Conservation (phyloP, 2,888 invertebrate genomes). For the Brachycybe producta region DNA sequence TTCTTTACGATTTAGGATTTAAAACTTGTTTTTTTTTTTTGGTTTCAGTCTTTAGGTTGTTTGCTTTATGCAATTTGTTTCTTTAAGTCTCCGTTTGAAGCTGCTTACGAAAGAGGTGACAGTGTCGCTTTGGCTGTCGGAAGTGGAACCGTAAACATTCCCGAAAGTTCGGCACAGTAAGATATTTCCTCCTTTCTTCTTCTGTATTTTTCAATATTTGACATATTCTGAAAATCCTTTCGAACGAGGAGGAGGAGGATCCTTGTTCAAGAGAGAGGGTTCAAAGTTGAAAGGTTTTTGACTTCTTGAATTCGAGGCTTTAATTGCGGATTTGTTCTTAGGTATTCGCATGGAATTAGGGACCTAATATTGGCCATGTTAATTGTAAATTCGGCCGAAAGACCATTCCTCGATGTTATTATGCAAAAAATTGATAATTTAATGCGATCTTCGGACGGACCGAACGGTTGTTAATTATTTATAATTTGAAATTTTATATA, state of each 20-base stretch:
- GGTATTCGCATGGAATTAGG: slow-evolving; percentile 48
- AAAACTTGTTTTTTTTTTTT: slow-evolving; percentile 13
- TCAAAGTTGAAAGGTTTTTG: too few species aligned
- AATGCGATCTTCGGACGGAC: too few species aligned
- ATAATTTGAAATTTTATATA: too few species aligned
- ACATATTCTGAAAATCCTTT: not conserved
- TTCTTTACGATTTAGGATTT: not conserved
- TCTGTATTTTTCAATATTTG: not conserved
- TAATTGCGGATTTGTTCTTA: slow-evolving; percentile 25
- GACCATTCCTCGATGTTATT: slow-evolving; percentile 61
- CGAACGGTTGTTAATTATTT: too few species aligned
- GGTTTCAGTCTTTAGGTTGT: slow-evolving; percentile 62
- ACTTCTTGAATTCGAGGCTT: too few species aligned
- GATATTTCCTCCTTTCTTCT: slow-evolving; percentile 15
- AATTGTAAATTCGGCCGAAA: slow-evolving; percentile 57
- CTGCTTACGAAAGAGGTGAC: slow-evolving; percentile 69
- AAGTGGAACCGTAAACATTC: slow-evolving; percentile 57
- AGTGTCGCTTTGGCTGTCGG: slow-evolving; percentile 74
- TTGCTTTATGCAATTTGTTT: slow-evolving; percentile 71
- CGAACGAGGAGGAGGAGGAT: not conserved
- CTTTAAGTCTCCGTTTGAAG: slow-evolving; percentile 72
- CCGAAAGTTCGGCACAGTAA: slow-evolving; percentile 52
- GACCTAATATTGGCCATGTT: slow-evolving; percentile 55
- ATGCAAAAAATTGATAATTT: too few species aligned
- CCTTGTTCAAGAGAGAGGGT: not conserved